Conservation (phyloP, 1,140 invertebrate species). For the Coptotermes formosanus region DNA sequence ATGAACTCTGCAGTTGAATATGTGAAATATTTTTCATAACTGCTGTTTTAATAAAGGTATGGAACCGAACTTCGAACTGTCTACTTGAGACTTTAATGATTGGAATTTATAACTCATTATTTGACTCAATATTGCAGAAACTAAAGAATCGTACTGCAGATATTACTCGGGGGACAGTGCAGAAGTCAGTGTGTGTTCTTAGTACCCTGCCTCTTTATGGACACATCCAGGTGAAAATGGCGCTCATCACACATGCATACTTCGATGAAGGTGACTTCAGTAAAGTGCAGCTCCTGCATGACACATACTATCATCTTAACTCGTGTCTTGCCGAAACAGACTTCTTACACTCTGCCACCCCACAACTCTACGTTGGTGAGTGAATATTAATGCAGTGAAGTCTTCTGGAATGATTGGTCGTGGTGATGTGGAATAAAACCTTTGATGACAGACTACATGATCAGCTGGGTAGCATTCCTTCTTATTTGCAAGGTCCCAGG, state of each 20-base stretch:
- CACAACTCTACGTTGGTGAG: slow-evolving; percentile 80
- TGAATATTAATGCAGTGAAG: slow-evolving; percentile 25
- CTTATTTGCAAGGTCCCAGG: no score
- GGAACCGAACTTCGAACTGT: neutral
- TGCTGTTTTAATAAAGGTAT: neutral
- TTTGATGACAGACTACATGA: no score
- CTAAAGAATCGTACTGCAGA: slow-evolving; percentile 93
- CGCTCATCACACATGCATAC: slow-evolving; percentile 94
- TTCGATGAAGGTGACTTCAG: slow-evolving; percentile 95
- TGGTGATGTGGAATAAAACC: no score
- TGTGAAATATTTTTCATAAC: no score
- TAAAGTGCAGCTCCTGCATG: slow-evolving; percentile 83
- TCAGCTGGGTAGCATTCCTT: no score
- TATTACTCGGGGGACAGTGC: slow-evolving; percentile 92
- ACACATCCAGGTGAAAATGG: slow-evolving; percentile 89
- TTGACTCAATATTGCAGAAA: slow-evolving; percentile 61
- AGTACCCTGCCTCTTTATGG: slow-evolving; percentile 87
- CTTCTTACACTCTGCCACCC: slow-evolving; percentile 60
- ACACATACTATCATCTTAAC: slow-evolving; percentile 92
- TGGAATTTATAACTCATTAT: neutral
- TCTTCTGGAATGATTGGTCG: no score
- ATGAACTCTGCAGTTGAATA: no score
- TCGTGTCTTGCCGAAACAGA: slow-evolving; percentile 63
- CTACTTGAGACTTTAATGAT: neutral
- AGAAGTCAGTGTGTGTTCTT: slow-evolving; percentile 90